A percentile compares a stretch with the other conserved stretches of the same genome.
phyloP scores from a whole-genome alignment of 2,888 invertebrate genomes.

The Epistrophe eligans region DNA sequence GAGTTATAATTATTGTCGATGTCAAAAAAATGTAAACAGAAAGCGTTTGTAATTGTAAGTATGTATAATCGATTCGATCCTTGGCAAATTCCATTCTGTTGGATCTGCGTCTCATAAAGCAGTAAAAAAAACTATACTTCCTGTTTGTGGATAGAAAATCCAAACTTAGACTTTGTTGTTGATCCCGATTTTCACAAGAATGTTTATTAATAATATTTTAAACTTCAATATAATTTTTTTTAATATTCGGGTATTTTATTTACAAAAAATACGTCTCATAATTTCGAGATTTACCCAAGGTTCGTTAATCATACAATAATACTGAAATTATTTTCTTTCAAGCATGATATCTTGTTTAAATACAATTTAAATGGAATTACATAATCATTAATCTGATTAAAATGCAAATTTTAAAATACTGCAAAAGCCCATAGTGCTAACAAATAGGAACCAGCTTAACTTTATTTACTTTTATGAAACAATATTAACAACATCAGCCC shows the following conservation, averaged over 20 bases:
- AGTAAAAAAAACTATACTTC: too few relatives aligned
- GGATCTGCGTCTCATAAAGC: too few relatives aligned
- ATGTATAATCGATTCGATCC: too few relatives aligned
- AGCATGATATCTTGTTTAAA: background rate
- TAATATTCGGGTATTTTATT: background rate
- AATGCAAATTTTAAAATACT: constrained; percentile 55
- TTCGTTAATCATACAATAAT: constrained; percentile 7
- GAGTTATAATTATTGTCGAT: too few relatives aligned
- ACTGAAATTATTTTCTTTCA: constrained; percentile 1
- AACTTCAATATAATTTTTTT: background rate
- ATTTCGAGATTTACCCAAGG: background rate
- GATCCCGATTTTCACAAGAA: too few relatives aligned
- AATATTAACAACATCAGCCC: constrained; percentile 39
- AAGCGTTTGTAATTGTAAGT: too few relatives aligned
- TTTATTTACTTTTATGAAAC: constrained; percentile 64
- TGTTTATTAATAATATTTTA: too few relatives aligned
- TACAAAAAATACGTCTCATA: background rate
- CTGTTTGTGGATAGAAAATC: too few relatives aligned
- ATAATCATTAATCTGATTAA: constrained; percentile 22
- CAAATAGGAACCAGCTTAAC: constrained; percentile 74
- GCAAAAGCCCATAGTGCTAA: constrained; percentile 66
- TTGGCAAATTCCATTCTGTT: too few relatives aligned
- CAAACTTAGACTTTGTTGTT: too few relatives aligned
- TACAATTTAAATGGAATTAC: constrained; percentile 46
- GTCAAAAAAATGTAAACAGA: too few relatives aligned